A percentile compares a stretch with the other conserved stretches of the same genome.
These are phyloP conservation scores for Tetropium fuscum DNA, from an alignment of 2,888 invertebrate species.

Conservation along the genomic window DNA sequence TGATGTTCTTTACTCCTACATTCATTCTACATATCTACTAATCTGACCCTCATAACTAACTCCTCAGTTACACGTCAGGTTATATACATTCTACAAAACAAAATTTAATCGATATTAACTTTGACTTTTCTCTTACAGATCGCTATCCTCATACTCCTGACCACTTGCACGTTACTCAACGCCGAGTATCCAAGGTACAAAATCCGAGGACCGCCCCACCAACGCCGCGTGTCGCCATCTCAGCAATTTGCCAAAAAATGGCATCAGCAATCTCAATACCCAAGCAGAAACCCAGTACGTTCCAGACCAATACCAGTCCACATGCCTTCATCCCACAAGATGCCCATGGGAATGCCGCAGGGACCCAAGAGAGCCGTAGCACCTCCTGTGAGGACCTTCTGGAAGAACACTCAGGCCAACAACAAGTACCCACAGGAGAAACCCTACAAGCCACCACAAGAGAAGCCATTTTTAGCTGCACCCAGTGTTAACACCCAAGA, in stretches of 20 bases:
- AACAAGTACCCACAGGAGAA: constrained; percentile 37
- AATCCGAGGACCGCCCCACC: constrained; percentile 38
- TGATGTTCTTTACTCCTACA: too few species aligned
- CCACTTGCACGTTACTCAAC: constrained; percentile 34
- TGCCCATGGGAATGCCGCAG: constrained; percentile 43
- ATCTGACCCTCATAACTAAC: too few species aligned
- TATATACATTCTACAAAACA: neutral
- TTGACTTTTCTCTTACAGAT: constrained; percentile 38
- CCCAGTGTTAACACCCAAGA: constrained; percentile 54
- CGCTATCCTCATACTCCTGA: constrained; percentile 40
- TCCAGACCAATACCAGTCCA: constrained; percentile 50
- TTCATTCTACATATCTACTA: too few species aligned
- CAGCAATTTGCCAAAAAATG: constrained; percentile 53
- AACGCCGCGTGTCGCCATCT: constrained; percentile 45
- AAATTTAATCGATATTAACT: too few species aligned
- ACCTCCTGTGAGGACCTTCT: constrained; percentile 49
- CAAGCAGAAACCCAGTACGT: constrained; percentile 22
- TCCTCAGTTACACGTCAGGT: neutral
- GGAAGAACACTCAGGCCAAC: constrained; percentile 46
- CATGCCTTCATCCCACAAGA: constrained; percentile 47
- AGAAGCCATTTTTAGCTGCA: constrained; percentile 47
- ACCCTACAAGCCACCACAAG: constrained; percentile 22
- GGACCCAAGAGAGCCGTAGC: constrained; percentile 30
- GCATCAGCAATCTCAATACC: constrained; percentile 45
- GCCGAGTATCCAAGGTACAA: constrained; percentile 42